These are phyloP conservation scores for Alaudala cheleensis DNA, from an alignment of 2,113 vertebrate species.

Conservation along the genomic window DNA sequence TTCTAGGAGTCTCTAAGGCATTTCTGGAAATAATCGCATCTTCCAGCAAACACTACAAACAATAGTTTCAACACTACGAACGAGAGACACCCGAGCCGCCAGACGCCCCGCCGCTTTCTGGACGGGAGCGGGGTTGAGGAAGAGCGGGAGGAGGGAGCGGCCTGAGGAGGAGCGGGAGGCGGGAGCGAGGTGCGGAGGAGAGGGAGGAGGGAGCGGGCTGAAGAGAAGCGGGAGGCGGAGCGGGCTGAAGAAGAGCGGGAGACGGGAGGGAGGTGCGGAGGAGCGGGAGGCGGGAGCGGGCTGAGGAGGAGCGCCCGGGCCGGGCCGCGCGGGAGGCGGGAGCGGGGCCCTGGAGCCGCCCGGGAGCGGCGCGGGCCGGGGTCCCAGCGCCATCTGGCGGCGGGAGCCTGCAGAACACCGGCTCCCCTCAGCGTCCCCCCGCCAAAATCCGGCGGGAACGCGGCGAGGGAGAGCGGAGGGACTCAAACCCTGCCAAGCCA, in stretches of 20 bases:
- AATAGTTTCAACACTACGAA: background rate
- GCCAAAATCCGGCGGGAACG: background rate
- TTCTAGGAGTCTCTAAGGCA: background rate
- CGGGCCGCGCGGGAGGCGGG: background rate
- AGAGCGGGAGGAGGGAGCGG: background rate
- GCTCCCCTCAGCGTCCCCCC: accelerated
- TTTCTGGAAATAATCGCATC: background rate
- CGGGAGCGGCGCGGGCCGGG: background rate
- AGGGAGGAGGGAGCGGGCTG: background rate
- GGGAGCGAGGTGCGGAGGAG: background rate
- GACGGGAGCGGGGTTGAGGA: background rate
- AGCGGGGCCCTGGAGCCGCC: background rate
- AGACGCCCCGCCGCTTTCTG: no score
- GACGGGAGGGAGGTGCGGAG: background rate
- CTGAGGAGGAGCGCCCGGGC: background rate
- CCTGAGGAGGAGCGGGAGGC: background rate
- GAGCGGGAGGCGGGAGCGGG: background rate
- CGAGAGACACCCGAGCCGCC: no score
- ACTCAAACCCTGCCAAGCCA: background rate
- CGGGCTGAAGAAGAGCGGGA: background rate
- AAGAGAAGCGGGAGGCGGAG: background rate
- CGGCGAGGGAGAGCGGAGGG: accelerated
- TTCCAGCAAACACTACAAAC: background rate
- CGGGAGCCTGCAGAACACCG: accelerated
- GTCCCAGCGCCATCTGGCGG: slow-evolving; percentile 41